Evolutionary conservation across 2,797 vertebrate species (phyloP), one percentile per base, ranked within the genome.

Genomic region (Clarias laeviceps): DNA sequence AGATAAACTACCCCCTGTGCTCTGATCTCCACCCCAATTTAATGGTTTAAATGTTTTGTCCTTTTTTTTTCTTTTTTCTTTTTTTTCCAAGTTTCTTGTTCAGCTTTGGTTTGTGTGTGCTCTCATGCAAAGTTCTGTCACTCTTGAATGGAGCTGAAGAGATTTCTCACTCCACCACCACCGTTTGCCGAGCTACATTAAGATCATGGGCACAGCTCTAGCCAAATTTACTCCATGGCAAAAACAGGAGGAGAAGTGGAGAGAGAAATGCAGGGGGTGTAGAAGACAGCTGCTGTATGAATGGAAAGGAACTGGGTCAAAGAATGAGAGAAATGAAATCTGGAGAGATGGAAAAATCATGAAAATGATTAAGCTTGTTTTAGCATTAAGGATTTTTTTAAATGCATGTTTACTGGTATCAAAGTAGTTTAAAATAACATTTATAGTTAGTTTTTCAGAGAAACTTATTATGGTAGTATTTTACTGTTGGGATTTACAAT

Each of bases 141-240:
- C 89, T 89, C 88, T 88, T 88, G 90, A 92, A 89, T 87, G 88
- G 83, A 90, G 91, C 83, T 89, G 90, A 91, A 91, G 89, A 93
- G 88, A 93, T 92, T 94, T 94, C 89, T 91, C 90, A 88, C 86
- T 86, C 70, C 90, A 93, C 85, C 87, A 86, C 83, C 72, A 90
- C 91, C 88, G 86, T 93, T 92, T 92, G 90, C 88, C 90, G 86
- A 93, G 94, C 92, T 91, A 92, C 92, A 93, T 93, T 94, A 94
- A 93, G 89, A 83, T 83, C 86, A 87, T 89, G 88, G 91, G 86
- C 80, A 34, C 84, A 88, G 76, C 86, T 89, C 89, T 79, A 83
- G 88, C 84, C 90, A 92, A 87, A 93, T 94, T 90, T 91, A 91
- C 91, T 92, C 88, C 86, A 87, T 91, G 91, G 88, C 89, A 94